phyloP scores from a whole-genome alignment of 2,113 vertebrate genomes.

The Prolemur simus region DNA sequence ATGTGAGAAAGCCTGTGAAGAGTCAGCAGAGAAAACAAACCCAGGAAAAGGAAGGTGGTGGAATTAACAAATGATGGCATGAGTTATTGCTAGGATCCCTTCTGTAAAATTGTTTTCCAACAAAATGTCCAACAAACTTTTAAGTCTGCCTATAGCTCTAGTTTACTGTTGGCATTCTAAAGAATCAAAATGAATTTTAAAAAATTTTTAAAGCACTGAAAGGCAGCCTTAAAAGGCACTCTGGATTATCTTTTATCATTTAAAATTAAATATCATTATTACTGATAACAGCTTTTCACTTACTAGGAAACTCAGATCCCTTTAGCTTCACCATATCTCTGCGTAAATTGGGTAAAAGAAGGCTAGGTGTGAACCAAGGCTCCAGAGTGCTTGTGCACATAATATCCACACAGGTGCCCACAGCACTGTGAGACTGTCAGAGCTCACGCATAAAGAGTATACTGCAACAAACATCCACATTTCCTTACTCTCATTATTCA shows the following conservation, averaged over 20 bases:
- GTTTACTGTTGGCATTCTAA: background rate
- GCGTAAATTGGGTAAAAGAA: background rate
- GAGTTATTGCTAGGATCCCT: background rate
- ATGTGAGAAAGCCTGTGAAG: background rate
- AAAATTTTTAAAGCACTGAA: background rate
- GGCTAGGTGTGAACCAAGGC: background rate
- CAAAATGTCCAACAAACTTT: background rate
- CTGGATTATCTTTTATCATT: background rate
- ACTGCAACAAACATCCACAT: background rate
- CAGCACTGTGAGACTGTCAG: background rate
- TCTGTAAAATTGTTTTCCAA: background rate
- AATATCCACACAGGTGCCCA: background rate
- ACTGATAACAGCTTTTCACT: background rate
- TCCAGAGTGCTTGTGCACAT: no score
- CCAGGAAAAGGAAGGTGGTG: background rate
- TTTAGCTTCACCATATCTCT: background rate
- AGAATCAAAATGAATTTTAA: background rate
- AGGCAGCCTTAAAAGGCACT: background rate
- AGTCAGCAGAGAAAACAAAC: constrained; percentile 7
- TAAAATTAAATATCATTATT: background rate
- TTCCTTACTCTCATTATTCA: background rate
- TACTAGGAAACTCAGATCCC: background rate
- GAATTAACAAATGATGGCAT: background rate
- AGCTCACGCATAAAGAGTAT: background rate
- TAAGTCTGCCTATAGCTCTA: background rate